Evolutionary conservation across 2,888 invertebrate species (phyloP), one percentile per base, ranked within the genome.

Genomic region (Rosalia funebris): DNA sequence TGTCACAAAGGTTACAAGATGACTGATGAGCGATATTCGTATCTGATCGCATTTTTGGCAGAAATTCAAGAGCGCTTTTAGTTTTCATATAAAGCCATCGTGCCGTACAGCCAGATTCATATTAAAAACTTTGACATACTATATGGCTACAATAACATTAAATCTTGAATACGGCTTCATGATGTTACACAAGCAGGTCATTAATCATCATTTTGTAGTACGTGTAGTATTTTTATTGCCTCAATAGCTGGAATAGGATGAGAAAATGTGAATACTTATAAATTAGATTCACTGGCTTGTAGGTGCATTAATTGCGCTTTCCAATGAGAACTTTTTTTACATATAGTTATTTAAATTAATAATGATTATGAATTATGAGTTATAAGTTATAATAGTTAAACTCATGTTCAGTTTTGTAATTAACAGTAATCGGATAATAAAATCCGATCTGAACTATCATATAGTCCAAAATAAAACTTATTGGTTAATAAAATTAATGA

Each of bases 131-230:
- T 25, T 46, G 31, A n/a, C 5, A 20, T 11, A 20, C 17, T 25
- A 7, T 10, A 31, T 2, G 14, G 20, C 14, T 32, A 31, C 10
- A 20, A 19, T 11, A 19, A 48, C 14, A 11, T 32, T 47, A n/a
- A 34, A 19, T 47, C 36, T 17, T 12, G 19, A 48, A 14, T 36
- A 48, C 19, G 19, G 17, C 3, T 20, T 36, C 14, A 36, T 36
- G 34, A 36, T 17, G 17, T 16, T 16, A 36, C 48, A 15, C 14
- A 37, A n/a, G 17, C 17, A 48, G 1, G 11, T 48, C 48, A 48
- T 48, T 48, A 48, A 48, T 48, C 48, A 48, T 48, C 36, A 36
- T 48, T 48, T 48, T 36, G 31, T 48, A 48, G 48, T 17, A 36
- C 16, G 19, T 36, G 37, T 19, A 36, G 37, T 14, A 48, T 48